Percentiles rank a stretch among this genome's conserved stretches.
These are phyloP conservation scores for Apistogramma diplotaenia DNA, from an alignment of 2,113 vertebrate genomes.

Conservation along the genomic window DNA sequence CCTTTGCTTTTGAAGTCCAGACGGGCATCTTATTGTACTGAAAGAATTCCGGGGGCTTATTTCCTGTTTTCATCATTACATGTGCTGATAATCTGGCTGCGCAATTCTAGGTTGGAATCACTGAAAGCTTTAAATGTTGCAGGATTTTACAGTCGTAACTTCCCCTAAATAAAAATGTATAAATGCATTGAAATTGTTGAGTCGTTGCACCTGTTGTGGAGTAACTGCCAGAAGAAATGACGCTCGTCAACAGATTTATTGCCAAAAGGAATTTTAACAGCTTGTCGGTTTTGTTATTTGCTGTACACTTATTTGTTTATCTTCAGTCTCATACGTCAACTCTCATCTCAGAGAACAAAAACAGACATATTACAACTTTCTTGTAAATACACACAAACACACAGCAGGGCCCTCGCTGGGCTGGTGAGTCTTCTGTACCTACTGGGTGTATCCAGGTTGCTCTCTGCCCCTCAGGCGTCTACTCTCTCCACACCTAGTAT, in stretches of 20 bases:
- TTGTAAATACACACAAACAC: neutral
- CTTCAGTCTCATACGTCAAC: neutral
- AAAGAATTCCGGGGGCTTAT: neutral
- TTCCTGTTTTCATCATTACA: neutral
- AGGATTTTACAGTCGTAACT: neutral
- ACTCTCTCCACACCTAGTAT: slow-evolving; percentile 13
- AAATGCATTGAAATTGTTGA: neutral
- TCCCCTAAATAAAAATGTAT: neutral
- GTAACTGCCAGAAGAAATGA: neutral
- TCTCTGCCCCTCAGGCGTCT: slow-evolving; percentile 5
- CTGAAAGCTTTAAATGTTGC: neutral
- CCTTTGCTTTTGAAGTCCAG: neutral
- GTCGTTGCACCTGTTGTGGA: neutral
- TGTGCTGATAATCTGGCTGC: neutral
- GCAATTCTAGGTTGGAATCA: neutral
- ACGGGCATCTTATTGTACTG: neutral
- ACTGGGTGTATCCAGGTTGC: neutral
- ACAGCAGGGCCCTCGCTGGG: neutral
- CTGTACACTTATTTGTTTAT: neutral
- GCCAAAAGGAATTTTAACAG: neutral
- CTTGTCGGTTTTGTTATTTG: neutral
- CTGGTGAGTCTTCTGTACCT: neutral
- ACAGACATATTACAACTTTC: neutral
- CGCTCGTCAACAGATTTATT: slow-evolving; percentile 20
- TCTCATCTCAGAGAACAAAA: neutral